Percentiles rank a stretch among this genome's conserved stretches.
Evolutionary conservation across 2,113 vertebrate species (phyloP).

Genomic region (Channa argus): DNA sequence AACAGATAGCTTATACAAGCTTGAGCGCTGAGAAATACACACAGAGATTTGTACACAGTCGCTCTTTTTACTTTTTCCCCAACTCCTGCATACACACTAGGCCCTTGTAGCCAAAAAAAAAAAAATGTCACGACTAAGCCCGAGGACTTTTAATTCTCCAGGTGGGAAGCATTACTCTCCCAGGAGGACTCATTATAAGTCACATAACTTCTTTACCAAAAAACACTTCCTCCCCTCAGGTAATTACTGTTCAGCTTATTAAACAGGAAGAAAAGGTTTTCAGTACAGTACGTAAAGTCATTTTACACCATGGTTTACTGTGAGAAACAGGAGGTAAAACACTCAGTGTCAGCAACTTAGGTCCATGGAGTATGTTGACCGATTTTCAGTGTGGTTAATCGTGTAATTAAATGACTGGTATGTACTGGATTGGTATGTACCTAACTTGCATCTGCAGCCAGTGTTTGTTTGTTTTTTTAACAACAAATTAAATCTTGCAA

Average conservation of each 20-base stretch:
- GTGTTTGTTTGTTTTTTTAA: not conserved
- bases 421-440: not conserved
- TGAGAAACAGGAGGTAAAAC: not conserved
- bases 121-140: constrained; percentile 27
- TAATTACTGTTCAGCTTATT: constrained; percentile 62
- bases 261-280: constrained; percentile 54
- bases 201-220: constrained; percentile 58
- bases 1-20: too few species aligned
- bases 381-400: not conserved
- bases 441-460: constrained; percentile 16
- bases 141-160: constrained; percentile 30
- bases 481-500: constrained; percentile 24
- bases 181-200: constrained; percentile 72
- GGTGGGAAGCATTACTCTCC: constrained; percentile 54
- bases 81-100: too few species aligned
- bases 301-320: constrained; percentile 26
- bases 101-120: constrained; percentile 1
- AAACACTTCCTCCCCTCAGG: constrained; percentile 55
- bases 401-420: constrained; percentile 17
- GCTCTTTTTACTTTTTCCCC: too few species aligned
- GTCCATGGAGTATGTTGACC: not conserved
- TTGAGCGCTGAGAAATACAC: too few species aligned
- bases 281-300: constrained; percentile 27
- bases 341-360: not conserved
- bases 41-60: too few species aligned